These are phyloP conservation scores for Zosterops hypoxanthus DNA, from an alignment of 2,113 vertebrate species.

Conservation along the genomic window DNA sequence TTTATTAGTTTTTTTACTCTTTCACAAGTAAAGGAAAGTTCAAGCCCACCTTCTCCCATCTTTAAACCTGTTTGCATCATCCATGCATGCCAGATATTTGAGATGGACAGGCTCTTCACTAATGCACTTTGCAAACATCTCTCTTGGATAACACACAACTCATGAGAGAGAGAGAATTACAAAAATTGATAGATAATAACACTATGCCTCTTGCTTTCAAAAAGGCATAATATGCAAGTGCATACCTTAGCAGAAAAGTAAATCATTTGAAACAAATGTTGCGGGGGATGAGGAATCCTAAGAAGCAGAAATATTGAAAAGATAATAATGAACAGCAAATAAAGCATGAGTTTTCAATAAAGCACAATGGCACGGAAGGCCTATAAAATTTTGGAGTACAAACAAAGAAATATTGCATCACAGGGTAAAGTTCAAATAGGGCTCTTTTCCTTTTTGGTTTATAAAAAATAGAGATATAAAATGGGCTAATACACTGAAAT, in stretches of 20 bases:
- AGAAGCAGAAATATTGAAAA: constrained; percentile 34
- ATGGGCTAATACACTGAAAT: background rate
- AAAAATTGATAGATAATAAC: background rate
- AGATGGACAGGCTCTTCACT: background rate
- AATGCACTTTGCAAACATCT: background rate
- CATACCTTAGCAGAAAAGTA: background rate
- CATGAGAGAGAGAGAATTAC: background rate
- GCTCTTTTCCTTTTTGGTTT: background rate
- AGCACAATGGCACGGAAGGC: background rate
- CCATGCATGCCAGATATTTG: background rate
- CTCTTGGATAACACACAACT: background rate
- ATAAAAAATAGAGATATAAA: background rate
- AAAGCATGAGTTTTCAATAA: constrained; percentile 58
- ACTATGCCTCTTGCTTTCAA: background rate
- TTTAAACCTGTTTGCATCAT: background rate
- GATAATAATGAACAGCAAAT: constrained; percentile 33
- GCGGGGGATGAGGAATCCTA: background rate
- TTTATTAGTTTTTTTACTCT: background rate
- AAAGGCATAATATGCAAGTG: background rate
- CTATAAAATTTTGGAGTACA: constrained; percentile 50
- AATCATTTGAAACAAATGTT: constrained; percentile 37
- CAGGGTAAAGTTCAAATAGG: background rate
- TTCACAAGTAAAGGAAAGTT: background rate
- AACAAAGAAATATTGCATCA: constrained; percentile 38
- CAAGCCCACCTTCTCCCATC: background rate